These are phyloP conservation scores for Passer domesticus DNA, from an alignment of 2,113 vertebrate species.

Conservation along the genomic window DNA sequence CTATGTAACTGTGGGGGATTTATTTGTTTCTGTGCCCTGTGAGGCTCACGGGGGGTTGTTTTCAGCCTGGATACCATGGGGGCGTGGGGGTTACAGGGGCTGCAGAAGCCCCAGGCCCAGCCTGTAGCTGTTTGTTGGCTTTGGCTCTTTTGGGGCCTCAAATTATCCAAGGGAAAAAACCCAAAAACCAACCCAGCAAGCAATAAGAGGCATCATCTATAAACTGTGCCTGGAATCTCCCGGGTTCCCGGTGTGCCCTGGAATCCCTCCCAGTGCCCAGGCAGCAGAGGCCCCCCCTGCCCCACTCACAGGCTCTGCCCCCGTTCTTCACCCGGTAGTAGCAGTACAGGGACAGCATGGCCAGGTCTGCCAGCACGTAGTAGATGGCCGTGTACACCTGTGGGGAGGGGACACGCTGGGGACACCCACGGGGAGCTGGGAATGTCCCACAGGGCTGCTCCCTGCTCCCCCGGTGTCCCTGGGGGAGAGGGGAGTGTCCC, in stretches of 20 bases:
- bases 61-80: rapidly evolving
- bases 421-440: not conserved
- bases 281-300: not conserved
- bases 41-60: not conserved
- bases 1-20: rapidly evolving
- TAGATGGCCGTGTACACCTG: constrained; percentile 93
- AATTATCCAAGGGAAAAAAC: not conserved
- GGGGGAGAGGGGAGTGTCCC: not conserved
- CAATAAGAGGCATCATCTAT: not conserved
- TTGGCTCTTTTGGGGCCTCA: not conserved
- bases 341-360: constrained; percentile 85
- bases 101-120: not conserved
- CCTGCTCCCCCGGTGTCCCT: not conserved
- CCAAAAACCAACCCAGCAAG: not conserved
- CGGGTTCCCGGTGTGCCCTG: not conserved
- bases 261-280: not conserved
- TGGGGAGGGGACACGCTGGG: not conserved
- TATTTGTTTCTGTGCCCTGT: not conserved
- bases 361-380: constrained; percentile 87
- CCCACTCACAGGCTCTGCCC: constrained; percentile 52
- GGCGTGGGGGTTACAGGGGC: not conserved
- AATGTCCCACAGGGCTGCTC: not conserved
- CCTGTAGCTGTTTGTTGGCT: not conserved
- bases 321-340: constrained; percentile 85
- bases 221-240: not conserved